Evolutionary conservation across 2,888 invertebrate species (phyloP).

Genomic region (Pollenia griseotomentosa): DNA sequence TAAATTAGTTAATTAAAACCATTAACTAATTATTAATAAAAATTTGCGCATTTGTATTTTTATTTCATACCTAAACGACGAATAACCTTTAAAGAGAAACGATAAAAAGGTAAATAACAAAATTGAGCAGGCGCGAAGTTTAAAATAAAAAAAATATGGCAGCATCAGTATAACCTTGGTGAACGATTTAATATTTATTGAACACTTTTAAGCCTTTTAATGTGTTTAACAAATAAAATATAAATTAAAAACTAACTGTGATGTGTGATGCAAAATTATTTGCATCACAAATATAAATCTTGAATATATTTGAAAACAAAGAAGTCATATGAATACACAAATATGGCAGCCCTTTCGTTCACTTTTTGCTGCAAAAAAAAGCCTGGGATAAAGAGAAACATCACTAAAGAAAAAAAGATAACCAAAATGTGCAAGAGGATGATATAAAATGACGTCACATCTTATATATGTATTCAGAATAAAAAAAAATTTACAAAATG

Average conservation of each 20-base stretch:
- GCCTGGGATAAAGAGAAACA: neutral
- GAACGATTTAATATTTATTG: too few species aligned
- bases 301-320: too few species aligned
- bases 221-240: too few species aligned
- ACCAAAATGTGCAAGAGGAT: conserved; percentile 43
- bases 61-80: too few species aligned
- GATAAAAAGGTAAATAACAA: neutral
- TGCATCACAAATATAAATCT: too few species aligned
- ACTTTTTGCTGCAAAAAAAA: neutral
- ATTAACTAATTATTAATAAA: too few species aligned
- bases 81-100: too few species aligned
- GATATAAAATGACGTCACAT: conserved; percentile 36
- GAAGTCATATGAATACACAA: neutral
- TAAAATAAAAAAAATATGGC: neutral
- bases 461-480: conserved; percentile 24
- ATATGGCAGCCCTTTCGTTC: conserved; percentile 13
- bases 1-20: too few species aligned
- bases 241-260: too few species aligned
- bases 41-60: neutral
- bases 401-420: neutral
- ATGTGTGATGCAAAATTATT: too few species aligned
- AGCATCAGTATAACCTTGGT: neutral
- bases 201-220: too few species aligned
- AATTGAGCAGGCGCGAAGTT: conserved; percentile 18
- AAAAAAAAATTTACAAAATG: conserved; percentile 14